Percentiles rank a stretch among this genome's conserved stretches.
Conservation (phyloP, 2,113 vertebrate species). For the Gasterosteus aculeatus region DNA sequence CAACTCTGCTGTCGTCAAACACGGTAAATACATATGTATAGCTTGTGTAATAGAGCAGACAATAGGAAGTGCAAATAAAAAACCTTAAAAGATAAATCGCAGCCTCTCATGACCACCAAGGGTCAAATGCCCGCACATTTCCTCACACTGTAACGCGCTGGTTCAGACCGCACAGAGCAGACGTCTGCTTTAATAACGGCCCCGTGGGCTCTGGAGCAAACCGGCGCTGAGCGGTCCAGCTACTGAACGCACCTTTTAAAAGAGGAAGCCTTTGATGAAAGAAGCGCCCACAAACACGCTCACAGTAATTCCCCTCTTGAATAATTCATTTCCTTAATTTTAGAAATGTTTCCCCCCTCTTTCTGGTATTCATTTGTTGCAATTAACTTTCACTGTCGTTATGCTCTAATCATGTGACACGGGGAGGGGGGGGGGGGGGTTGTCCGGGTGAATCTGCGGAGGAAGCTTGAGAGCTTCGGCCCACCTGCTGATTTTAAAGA, state of each 20-base stretch:
- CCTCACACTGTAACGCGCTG: not conserved
- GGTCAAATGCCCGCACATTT: not conserved
- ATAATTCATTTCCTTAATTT: not conserved
- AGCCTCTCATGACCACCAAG: too few species aligned
- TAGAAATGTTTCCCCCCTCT: not conserved
- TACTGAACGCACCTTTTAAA: not conserved
- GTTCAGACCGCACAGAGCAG: not conserved
- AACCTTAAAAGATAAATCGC: too few species aligned
- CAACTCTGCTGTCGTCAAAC: not conserved
- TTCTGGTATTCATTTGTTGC: not conserved
- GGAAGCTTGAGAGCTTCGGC: not conserved
- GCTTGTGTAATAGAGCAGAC: not conserved
- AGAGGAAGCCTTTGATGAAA: slow-evolving; percentile 5
- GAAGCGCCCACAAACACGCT: not conserved
- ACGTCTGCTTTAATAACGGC: slow-evolving; percentile 7
- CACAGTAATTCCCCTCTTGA: not conserved
- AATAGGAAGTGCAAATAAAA: too few species aligned
- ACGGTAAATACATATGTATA: not conserved
- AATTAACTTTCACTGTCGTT: not conserved
- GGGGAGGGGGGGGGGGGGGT: not conserved
- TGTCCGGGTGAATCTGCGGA: not conserved
- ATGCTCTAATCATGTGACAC: not conserved
- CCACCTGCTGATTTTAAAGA: slow-evolving; percentile 21
- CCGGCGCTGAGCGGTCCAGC: not conserved
- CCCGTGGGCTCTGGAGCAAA: not conserved